Percentiles rank a stretch among this genome's conserved stretches.
phyloP scores from a whole-genome alignment of 1,140 invertebrate species.

The Drosophila orena region DNA sequence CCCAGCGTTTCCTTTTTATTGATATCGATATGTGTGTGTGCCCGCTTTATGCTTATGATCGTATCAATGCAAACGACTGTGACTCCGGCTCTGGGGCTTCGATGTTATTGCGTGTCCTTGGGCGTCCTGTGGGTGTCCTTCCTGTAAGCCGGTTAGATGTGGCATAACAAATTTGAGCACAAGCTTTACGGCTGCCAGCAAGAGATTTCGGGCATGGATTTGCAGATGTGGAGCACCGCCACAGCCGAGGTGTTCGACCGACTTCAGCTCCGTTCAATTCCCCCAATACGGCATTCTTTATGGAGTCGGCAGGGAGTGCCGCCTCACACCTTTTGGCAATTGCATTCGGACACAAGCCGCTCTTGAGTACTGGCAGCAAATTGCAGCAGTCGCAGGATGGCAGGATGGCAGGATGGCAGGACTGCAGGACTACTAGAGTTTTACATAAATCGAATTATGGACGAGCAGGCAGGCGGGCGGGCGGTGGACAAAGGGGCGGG shows the following conservation, averaged over 20 bases:
- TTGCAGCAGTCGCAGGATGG: constrained; percentile 49
- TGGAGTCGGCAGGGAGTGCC: constrained; percentile 14
- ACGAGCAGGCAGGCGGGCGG: too few relatives aligned
- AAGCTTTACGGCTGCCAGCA: constrained; percentile 45
- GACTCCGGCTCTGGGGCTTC: constrained; percentile 6
- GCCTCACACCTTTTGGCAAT: constrained; percentile 54
- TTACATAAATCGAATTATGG: constrained; percentile 77
- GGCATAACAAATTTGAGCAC: constrained; percentile 48
- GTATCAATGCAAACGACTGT: constrained; percentile 62
- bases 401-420: too few relatives aligned
- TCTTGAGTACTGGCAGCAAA: constrained; percentile 42
- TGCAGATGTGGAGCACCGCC: not conserved
- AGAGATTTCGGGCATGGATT: constrained; percentile 15
- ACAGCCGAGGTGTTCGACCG: constrained; percentile 26
- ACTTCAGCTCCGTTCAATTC: constrained; percentile 22
- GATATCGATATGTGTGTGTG: constrained; percentile 31
- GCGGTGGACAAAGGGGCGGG: not conserved
- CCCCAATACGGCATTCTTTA: constrained; percentile 49
- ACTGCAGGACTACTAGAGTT: constrained; percentile 48
- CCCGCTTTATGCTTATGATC: constrained; percentile 73
- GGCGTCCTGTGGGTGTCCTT: constrained; percentile 22
- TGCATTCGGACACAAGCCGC: constrained; percentile 30
- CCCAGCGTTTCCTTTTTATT: constrained; percentile 39
- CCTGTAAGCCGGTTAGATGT: constrained; percentile 43
- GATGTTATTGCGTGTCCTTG: constrained; percentile 42